A percentile compares a stretch with the other conserved stretches of the same genome.
Evolutionary conservation across 2,113 vertebrate species (phyloP).

Genomic region (Sylvilagus bachmani): DNA sequence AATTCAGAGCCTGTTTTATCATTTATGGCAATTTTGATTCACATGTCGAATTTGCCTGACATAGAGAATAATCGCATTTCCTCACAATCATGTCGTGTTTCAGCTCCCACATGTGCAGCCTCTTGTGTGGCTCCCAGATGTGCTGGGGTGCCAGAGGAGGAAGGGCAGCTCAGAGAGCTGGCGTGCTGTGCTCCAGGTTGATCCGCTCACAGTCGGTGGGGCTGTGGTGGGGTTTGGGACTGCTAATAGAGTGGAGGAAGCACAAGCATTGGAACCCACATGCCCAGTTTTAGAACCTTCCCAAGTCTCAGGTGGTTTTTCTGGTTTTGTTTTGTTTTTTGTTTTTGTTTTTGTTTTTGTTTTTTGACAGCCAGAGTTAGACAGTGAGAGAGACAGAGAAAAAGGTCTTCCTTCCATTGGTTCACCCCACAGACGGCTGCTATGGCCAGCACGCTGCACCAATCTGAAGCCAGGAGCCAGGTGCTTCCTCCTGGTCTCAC

Average conservation of each 20-base stretch:
- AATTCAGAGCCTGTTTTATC: slow-evolving; percentile 20
- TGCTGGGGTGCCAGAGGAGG: not conserved
- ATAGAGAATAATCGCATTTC: not conserved
- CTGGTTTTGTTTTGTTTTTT: too few species aligned
- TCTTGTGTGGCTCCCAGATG: not conserved
- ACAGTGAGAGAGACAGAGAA: too few species aligned
- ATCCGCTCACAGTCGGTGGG: not conserved
- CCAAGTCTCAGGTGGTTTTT: not conserved
- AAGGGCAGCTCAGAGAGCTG: not conserved
- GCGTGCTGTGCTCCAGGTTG: not conserved
- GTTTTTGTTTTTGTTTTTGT: too few species aligned
- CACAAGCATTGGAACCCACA: not conserved
- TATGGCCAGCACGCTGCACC: too few species aligned
- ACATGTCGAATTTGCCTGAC: not conserved
- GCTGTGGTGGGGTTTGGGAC: not conserved
- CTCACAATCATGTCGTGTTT: not conserved
- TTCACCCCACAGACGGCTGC: too few species aligned
- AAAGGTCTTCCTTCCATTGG: too few species aligned
- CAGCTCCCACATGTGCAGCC: not conserved
- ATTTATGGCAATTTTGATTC: slow-evolving; percentile 44
- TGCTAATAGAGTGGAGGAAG: not conserved
- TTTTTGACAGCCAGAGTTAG: too few species aligned
- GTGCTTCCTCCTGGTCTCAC: too few species aligned
- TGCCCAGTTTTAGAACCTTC: not conserved
- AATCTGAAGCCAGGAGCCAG: too few species aligned